Percentiles rank a stretch among this genome's conserved stretches.
phyloP scores from a whole-genome alignment of 2,888 invertebrate species.

The Acleris emargana region DNA sequence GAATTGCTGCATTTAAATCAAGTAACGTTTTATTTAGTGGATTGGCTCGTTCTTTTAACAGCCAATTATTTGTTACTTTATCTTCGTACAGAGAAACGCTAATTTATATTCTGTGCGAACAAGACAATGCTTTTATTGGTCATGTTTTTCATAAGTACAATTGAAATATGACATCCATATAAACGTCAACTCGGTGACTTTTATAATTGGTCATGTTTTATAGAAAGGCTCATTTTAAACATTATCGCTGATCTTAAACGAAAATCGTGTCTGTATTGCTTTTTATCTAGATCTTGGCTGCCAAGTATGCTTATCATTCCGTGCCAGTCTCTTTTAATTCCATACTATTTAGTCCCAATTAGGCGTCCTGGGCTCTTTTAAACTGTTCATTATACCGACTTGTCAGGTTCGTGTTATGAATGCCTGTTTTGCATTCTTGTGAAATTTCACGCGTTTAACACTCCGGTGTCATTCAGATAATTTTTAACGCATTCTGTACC shows the following conservation, averaged over 20 bases:
- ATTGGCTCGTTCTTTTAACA: slow-evolving; percentile 9
- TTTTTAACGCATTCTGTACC: neutral
- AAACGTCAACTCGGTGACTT: slow-evolving; percentile 4
- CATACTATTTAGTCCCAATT: too few species aligned
- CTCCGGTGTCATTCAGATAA: slow-evolving; percentile 17
- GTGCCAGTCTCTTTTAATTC: neutral
- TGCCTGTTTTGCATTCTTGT: slow-evolving; percentile 26
- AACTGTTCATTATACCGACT: too few species aligned
- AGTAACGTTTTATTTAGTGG: slow-evolving; percentile 38
- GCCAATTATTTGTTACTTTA: slow-evolving; percentile 22
- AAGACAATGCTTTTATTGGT: slow-evolving; percentile 10
- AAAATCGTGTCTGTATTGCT: slow-evolving; percentile 17
- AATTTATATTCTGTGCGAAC: neutral
- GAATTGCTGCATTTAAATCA: slow-evolving; percentile 49
- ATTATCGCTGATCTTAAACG: slow-evolving; percentile 24
- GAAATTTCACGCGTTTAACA: slow-evolving; percentile 31
- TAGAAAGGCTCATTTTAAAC: slow-evolving; percentile 11
- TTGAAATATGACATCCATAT: neutral
- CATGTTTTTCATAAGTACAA: neutral
- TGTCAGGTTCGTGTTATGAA: neutral
- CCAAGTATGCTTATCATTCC: neutral
- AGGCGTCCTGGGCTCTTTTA: too few species aligned
- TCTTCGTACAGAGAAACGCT: slow-evolving; percentile 1
- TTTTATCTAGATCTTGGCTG: slow-evolving; percentile 21
- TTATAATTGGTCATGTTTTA: slow-evolving; percentile 2